Evolutionary conservation across 2,113 vertebrate species (phyloP), one percentile per base, ranked within the genome.

Genomic region (Tachuris rubrigastra): DNA sequence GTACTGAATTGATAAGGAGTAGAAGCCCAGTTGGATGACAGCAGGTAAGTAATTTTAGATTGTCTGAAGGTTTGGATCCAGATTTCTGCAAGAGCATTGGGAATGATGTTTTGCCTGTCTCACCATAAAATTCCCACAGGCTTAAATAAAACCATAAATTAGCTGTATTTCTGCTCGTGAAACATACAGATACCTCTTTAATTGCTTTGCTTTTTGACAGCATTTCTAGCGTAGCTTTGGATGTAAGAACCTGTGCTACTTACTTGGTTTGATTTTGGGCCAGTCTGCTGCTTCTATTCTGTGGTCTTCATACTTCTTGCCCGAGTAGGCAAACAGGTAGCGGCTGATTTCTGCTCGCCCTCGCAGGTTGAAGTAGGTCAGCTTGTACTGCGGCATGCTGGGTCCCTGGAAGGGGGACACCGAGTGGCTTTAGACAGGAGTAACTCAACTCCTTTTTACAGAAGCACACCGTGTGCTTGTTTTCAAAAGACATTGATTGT

Each of bases 261-360:
- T 95, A 98, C 98, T 97, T 83, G 97, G 82, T 53, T 98, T 98
- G 67, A 98, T 93, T 93, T 95, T 77, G 69, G 97, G 95, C 98
- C 98, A 98, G 35, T 98, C 96, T 28, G 89, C 93, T 80, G 20
- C 85, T 89, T 98, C 98, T 97, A 98, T 97, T 90, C 98, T 96
- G 82, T 97, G 74, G 60, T 98, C 98, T 83, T 98, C 98, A 15
- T 98, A 98, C 27, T 96, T 87, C 52, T 93, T 98, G 72, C 96
- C 96, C 2, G 97, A 97, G 50, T 98, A 98, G 46, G 98, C 98
- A 41, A 98, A 98, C 53, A 98, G 82, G 59, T 98, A 98, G 56
- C 98, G 98, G 86, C 97, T 96, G 75, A 98, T 97, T 94, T 98
- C 98, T 24, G 96, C 98, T 95, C 98, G 97, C 50, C 98, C 98